Conservation (phyloP, 2,888 invertebrate genomes). For the Andrena bucephala region DNA sequence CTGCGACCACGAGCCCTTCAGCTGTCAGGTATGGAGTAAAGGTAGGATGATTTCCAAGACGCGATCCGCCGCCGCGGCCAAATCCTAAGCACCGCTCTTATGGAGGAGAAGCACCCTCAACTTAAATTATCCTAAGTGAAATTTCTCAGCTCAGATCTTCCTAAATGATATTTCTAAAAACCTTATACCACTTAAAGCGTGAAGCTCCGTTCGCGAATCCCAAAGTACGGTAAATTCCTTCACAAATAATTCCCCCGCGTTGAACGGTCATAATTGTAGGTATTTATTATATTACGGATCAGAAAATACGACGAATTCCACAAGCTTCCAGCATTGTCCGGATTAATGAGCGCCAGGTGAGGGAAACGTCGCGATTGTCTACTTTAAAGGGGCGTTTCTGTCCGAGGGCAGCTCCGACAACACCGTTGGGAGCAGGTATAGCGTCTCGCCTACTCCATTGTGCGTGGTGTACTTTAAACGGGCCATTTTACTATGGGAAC, state of each 20-base stretch:
- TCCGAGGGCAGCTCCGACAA: background rate
- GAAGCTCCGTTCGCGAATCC: too few species aligned
- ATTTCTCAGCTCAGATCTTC: too few species aligned
- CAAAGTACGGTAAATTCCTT: too few species aligned
- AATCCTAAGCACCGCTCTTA: too few species aligned
- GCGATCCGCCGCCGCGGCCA: too few species aligned
- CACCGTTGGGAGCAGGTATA: constrained; percentile 19
- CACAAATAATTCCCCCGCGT: too few species aligned
- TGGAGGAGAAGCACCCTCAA: too few species aligned
- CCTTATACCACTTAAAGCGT: too few species aligned
- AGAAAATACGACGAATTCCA: constrained; percentile 32
- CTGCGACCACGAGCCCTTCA: background rate
- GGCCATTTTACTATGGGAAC: constrained; percentile 50
- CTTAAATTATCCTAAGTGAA: too few species aligned
- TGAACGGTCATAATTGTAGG: too few species aligned
- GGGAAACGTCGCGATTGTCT: background rate
- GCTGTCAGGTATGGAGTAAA: background rate
- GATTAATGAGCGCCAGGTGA: background rate
- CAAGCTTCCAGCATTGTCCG: constrained; percentile 31
- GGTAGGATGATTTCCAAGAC: too few species aligned
- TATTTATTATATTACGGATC: background rate
- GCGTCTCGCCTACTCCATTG: constrained; percentile 17
- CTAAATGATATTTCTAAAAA: too few species aligned
- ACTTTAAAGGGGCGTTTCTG: constrained; percentile 32
- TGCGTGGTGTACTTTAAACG: constrained; percentile 48